These are phyloP conservation scores for Bombus impatiens DNA, from an alignment of 1,140 invertebrate species.

Conservation along the genomic window DNA sequence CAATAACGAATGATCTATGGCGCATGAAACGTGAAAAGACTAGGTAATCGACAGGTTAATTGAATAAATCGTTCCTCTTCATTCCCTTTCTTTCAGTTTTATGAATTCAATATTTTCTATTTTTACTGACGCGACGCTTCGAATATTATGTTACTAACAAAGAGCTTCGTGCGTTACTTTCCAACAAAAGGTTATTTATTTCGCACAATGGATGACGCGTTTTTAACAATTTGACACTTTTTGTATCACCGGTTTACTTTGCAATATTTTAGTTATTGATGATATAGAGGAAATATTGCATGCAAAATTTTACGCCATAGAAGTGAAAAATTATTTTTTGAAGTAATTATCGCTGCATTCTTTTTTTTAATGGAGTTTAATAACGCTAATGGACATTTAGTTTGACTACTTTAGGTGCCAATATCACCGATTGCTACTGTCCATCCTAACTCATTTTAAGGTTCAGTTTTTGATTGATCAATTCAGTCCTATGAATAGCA, in stretches of 20 bases:
- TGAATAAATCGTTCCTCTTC: not conserved
- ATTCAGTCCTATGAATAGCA: not conserved
- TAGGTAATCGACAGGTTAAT: not conserved
- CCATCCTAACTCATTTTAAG: not conserved
- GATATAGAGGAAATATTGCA: not conserved
- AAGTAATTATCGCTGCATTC: not conserved
- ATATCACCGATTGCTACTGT: not conserved
- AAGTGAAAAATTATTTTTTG: not conserved
- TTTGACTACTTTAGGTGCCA: not conserved
- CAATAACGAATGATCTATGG: not conserved
- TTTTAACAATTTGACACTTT: not conserved
- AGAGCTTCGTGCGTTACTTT: not conserved
- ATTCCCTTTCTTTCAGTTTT: not conserved
- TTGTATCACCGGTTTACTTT: not conserved
- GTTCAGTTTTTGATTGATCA: not conserved
- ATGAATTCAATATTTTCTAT: not conserved
- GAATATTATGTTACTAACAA: not conserved
- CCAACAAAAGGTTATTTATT: conserved; percentile 8
- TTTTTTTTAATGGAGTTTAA: not conserved
- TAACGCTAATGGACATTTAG: not conserved
- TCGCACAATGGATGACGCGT: not conserved
- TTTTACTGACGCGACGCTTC: not conserved
- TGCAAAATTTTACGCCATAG: not conserved
- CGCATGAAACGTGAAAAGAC: not conserved
- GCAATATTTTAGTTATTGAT: not conserved